Evolutionary conservation across 2,888 invertebrate genomes (phyloP).

Genomic region (Melanostoma mellinum): DNA sequence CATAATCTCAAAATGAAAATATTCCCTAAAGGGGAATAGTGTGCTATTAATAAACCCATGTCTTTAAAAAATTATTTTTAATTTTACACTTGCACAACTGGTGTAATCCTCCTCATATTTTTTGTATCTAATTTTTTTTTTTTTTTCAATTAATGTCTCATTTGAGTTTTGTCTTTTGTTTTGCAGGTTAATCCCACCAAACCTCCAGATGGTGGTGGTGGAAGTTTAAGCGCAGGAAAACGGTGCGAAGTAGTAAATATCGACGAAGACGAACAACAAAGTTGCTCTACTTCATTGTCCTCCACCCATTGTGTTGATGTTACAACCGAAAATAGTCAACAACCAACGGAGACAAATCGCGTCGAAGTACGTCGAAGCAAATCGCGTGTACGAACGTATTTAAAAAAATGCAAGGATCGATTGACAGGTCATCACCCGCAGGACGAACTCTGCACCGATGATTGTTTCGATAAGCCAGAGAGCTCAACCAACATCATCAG

Average conservation of each 20-base stretch:
- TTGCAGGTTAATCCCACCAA: constrained; percentile 68
- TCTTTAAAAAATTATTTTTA: no score
- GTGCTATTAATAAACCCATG: no score
- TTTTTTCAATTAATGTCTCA: constrained; percentile 16
- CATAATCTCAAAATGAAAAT: no score
- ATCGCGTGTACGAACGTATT: constrained; percentile 81
- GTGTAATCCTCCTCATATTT: neutral
- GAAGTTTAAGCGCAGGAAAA: constrained; percentile 24
- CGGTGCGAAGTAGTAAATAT: constrained; percentile 77
- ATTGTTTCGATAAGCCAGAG: constrained; percentile 53
- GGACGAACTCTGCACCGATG: constrained; percentile 65
- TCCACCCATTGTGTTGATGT: constrained; percentile 31
- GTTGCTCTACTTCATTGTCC: constrained; percentile 48
- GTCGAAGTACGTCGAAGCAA: constrained; percentile 78
- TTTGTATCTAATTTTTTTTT: constrained; percentile 12
- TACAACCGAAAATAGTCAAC: constrained; percentile 33
- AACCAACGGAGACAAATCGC: constrained; percentile 28
- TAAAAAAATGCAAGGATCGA: constrained; percentile 81
- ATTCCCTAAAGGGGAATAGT: no score
- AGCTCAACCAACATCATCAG: constrained; percentile 62
- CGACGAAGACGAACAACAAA: constrained; percentile 73
- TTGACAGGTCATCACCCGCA: constrained; percentile 79
- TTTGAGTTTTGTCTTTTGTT: constrained; percentile 31
- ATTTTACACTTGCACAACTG: neutral
- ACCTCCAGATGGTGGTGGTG: constrained; percentile 58